phyloP scores from a whole-genome alignment of 2,888 invertebrate species.

The Mechanitis mazaeus region DNA sequence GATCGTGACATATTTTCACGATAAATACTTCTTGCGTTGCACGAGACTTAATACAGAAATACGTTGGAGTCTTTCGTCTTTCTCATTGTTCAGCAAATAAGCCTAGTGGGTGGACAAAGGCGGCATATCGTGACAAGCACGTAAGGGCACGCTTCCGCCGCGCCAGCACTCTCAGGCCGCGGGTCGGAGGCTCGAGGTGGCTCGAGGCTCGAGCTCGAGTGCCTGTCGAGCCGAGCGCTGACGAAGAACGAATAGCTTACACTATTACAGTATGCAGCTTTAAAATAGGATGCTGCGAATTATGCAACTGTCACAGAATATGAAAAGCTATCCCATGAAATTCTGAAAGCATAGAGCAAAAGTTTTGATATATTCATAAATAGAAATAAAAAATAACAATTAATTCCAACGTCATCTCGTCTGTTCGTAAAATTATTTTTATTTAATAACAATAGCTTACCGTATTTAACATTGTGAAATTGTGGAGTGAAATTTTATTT shows the following conservation, averaged over 20 bases:
- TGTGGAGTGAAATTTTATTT: conserved; percentile 47
- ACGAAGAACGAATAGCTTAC: conserved; percentile 65
- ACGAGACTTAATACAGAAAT: conserved; percentile 51
- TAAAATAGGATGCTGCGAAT: conserved; percentile 55
- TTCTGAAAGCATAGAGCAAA: too few species aligned
- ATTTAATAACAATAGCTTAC: conserved; percentile 12
- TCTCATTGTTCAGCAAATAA: conserved; percentile 76
- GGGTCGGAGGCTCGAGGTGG: conserved; percentile 51
- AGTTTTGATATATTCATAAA: too few species aligned
- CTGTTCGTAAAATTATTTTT: too few species aligned
- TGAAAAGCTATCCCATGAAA: not conserved
- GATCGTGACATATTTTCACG: conserved; percentile 51
- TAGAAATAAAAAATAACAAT: too few species aligned
- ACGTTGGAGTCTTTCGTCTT: conserved; percentile 63
- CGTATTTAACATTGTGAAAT: conserved; percentile 21
- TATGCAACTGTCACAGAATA: conserved; percentile 34
- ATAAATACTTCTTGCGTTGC: conserved; percentile 47
- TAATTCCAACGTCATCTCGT: too few species aligned
- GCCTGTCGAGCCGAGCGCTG: conserved; percentile 64
- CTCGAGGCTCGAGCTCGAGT: conserved; percentile 54
- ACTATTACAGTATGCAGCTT: conserved; percentile 61
- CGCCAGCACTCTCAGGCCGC: conserved; percentile 67
- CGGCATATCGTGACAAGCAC: conserved; percentile 68
- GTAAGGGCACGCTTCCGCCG: conserved; percentile 72
- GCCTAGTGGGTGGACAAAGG: conserved; percentile 75